Conservation (phyloP, 2,113 vertebrate species). For the Athene noctua region DNA sequence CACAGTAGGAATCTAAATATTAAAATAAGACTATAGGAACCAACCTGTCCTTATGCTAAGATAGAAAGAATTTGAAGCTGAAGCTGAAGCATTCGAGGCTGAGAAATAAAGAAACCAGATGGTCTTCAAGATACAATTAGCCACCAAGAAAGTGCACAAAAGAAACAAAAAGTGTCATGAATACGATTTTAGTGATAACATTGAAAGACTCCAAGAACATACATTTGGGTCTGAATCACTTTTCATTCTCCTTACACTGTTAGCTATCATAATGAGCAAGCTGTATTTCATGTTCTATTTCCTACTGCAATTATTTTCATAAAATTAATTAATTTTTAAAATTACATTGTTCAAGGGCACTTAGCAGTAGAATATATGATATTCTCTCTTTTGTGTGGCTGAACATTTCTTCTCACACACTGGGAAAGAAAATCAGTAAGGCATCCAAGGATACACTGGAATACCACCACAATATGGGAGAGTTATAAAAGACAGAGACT, state of each 20-base stretch:
- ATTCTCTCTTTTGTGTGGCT: neutral
- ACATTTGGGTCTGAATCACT: neutral
- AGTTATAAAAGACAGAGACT: neutral
- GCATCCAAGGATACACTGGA: neutral
- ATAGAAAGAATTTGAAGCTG: neutral
- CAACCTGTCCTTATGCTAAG: neutral
- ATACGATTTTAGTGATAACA: neutral
- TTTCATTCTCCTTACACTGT: neutral
- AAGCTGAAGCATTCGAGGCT: neutral
- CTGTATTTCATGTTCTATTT: conserved; percentile 13
- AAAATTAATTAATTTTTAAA: neutral
- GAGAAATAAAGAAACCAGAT: neutral
- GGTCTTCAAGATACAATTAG: neutral
- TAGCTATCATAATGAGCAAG: conserved; percentile 1
- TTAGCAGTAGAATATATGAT: neutral
- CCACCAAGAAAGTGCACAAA: neutral
- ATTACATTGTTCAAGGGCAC: neutral
- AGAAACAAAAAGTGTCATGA: neutral
- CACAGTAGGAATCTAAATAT: neutral
- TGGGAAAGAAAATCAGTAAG: neutral
- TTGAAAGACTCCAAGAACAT: neutral
- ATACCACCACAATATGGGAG: neutral
- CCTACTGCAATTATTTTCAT: conserved; percentile 21
- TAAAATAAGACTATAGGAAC: neutral
- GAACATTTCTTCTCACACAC: neutral